Evolutionary conservation across 2,797 vertebrate genomes (phyloP).

Genomic region (Micrastur ruficollis): DNA sequence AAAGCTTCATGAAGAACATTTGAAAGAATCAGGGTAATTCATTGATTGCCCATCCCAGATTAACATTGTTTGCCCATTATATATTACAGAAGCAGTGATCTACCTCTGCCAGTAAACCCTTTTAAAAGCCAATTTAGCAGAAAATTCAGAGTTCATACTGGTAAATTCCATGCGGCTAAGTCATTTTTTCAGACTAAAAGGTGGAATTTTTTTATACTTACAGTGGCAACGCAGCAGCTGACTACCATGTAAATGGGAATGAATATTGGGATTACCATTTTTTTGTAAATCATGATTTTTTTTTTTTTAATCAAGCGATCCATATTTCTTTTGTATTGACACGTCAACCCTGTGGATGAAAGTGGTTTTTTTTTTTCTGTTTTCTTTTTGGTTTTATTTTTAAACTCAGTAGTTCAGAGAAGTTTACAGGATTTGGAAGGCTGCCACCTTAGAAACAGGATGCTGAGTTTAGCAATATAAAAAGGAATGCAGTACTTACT

Average conservation of each 20-base stretch:
- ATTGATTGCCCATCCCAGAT: conserved; percentile 58
- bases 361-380: neutral
- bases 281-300: conserved; percentile 56
- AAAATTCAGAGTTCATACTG: conserved; percentile 46
- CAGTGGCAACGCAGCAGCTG: conserved; percentile 67
- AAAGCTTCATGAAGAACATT: conserved; percentile 64
- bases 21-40: conserved; percentile 48
- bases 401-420: conserved; percentile 62
- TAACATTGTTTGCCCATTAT: conserved; percentile 49
- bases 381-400: neutral
- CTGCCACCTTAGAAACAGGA: conserved; percentile 56
- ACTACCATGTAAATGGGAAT: conserved; percentile 49
- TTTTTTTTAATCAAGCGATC: conserved; percentile 46
- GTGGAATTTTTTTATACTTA: conserved; percentile 64
- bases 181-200: conserved; percentile 53
- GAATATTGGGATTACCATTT: conserved; percentile 55
- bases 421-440: conserved; percentile 67
- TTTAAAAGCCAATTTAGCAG: conserved; percentile 61
- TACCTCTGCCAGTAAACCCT: conserved; percentile 79
- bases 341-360: conserved; percentile 71
- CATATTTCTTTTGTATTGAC: conserved; percentile 44
- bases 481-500: conserved; percentile 72
- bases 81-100: conserved; percentile 76
- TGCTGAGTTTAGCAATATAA: conserved; percentile 69
- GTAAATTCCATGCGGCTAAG: conserved; percentile 57